Evolutionary conservation across 2,797 vertebrate genomes (phyloP).

Genomic region (Trachops cirrhosus): DNA sequence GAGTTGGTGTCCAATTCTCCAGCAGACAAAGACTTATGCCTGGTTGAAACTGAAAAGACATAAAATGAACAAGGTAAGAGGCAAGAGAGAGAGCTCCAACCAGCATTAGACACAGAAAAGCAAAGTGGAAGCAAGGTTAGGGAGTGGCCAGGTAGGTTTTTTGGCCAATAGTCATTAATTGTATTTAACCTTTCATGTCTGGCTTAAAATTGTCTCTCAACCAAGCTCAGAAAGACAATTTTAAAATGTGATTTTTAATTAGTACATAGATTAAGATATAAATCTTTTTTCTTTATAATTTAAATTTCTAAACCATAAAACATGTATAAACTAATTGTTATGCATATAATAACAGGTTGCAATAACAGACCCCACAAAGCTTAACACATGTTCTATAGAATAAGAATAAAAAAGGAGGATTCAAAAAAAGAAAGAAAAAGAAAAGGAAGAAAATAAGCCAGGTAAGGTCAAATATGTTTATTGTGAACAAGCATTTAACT

Average conservation of each 20-base stretch:
- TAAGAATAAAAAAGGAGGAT: not conserved
- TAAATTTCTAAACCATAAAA: constrained; percentile 25
- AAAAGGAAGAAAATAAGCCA: constrained; percentile 2
- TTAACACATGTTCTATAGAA: not conserved
- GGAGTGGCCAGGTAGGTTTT: not conserved
- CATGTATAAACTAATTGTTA: not conserved
- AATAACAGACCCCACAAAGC: not conserved
- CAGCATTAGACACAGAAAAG: not conserved
- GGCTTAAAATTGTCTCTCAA: not conserved
- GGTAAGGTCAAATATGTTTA: not conserved
- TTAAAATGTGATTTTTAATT: not conserved
- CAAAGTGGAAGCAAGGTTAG: not conserved
- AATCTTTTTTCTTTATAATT: constrained; percentile 14
- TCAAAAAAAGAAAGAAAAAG: not conserved
- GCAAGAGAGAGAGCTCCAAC: not conserved
- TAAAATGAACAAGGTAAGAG: not conserved
- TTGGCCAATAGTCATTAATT: not conserved
- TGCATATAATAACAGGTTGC: not conserved
- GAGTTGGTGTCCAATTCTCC: not conserved
- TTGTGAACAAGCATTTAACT: not conserved
- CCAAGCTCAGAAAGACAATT: not conserved
- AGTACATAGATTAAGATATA: not conserved
- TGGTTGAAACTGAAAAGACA: not conserved
- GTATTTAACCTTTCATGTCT: not conserved
- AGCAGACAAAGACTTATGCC: not conserved